phyloP scores from a whole-genome alignment of 2,797 vertebrate species.

The Scleropages formosus region DNA sequence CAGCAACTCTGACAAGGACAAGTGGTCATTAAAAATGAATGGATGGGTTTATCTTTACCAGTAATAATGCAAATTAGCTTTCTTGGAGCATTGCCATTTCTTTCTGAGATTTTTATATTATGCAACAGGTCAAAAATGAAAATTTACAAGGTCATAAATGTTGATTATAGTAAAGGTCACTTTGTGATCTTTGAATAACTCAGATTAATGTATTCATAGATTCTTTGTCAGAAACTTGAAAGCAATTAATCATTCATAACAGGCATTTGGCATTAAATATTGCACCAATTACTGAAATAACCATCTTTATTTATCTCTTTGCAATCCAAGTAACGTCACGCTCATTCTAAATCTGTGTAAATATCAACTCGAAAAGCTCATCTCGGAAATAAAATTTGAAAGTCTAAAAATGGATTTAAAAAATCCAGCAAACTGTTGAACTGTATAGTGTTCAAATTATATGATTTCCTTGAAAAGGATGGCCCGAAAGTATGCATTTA shows the following conservation, averaged over 20 bases:
- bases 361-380: too few relatives aligned
- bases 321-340: neutral
- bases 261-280: conserved; percentile 8
- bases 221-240: neutral
- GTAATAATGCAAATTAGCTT: conserved; percentile 8
- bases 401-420: too few relatives aligned
- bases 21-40: neutral
- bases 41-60: neutral
- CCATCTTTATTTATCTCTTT: neutral
- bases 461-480: too few relatives aligned
- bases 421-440: too few relatives aligned
- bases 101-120: neutral
- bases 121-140: conserved; percentile 17
- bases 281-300: neutral
- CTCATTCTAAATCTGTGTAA: too few relatives aligned
- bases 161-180: conserved; percentile 10
- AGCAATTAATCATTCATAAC: neutral
- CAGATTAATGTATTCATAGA: neutral
- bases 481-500: too few relatives aligned
- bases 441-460: too few relatives aligned
- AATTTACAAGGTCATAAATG: conserved; percentile 17
- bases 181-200: conserved; percentile 1
- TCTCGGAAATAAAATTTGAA: too few relatives aligned
- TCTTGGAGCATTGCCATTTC: neutral
- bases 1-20: too few relatives aligned